Percentiles rank a stretch among this genome's conserved stretches.
These are phyloP conservation scores for Boulengeromyrus knoepffleri DNA, from an alignment of 2,113 vertebrate genomes.

Conservation along the genomic window DNA sequence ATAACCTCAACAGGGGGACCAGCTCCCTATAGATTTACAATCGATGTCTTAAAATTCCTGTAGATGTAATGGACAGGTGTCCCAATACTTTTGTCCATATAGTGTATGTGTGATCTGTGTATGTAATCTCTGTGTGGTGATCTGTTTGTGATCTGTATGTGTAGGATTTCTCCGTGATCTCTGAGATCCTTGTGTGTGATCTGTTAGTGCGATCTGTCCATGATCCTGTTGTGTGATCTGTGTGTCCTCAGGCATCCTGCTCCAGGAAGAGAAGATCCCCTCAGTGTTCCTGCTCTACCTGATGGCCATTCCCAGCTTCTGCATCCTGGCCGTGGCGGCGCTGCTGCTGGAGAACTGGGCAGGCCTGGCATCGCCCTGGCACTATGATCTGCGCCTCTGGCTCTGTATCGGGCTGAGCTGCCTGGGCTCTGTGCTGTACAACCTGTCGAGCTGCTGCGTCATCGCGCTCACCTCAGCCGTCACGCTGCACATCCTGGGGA, in stretches of 20 bases:
- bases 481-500: constrained; percentile 90
- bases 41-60: not conserved
- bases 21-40: not conserved
- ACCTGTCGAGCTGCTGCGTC: constrained; percentile 86
- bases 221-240: not conserved
- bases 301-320: constrained; percentile 92
- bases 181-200: not conserved
- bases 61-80: not conserved
- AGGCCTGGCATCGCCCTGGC: constrained; percentile 57
- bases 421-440: constrained; percentile 88
- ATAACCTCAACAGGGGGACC: too few species aligned
- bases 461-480: constrained; percentile 91
- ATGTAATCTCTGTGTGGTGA: not conserved
- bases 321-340: constrained; percentile 76
- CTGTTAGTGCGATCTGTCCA: not conserved
- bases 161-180: too few species aligned
- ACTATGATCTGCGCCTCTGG: constrained; percentile 73
- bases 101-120: not conserved
- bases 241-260: constrained; percentile 69
- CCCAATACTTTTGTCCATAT: not conserved
- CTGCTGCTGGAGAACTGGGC: constrained; percentile 77
- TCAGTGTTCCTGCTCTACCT: constrained; percentile 82
- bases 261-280: constrained; percentile 85
- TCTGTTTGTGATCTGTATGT: too few species aligned
- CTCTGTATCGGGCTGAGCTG: constrained; percentile 87